These are phyloP conservation scores for Euzophera pinguis DNA, from an alignment of 2,888 invertebrate genomes.

Conservation along the genomic window DNA sequence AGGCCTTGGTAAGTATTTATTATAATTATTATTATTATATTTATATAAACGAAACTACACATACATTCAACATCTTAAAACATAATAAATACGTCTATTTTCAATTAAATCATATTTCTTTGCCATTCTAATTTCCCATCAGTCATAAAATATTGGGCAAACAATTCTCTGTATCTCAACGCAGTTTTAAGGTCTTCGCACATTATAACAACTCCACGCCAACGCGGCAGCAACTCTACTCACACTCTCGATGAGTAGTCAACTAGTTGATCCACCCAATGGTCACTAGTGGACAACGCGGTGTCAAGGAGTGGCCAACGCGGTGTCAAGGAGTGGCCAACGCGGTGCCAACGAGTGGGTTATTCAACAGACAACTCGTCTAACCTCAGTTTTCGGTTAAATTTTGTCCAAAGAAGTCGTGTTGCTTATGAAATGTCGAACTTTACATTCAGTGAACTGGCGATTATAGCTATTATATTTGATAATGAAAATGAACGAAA, in stretches of 20 bases:
- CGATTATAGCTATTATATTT: constrained; percentile 14
- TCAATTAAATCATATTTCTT: no score
- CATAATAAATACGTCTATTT: no score
- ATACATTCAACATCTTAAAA: no score
- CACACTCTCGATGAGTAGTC: constrained; percentile 14
- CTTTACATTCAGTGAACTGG: constrained; percentile 17
- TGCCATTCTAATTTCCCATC: no score
- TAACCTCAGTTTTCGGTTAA: constrained; percentile 13
- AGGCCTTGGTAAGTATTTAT: no score
- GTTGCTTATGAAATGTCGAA: constrained; percentile 16
- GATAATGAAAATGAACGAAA: constrained; percentile 15
- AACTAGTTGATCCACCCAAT: constrained; percentile 16
- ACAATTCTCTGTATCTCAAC: no score
- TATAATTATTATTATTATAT: no score
- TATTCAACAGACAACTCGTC: not conserved
- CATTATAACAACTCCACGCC: not conserved
- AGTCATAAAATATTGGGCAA: no score
- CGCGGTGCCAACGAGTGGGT: constrained; percentile 8
- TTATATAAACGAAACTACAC: no score
- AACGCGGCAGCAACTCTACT: constrained; percentile 9
- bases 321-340: constrained; percentile 14
- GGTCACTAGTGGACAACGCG: constrained; percentile 15
- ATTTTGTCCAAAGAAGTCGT: constrained; percentile 15
- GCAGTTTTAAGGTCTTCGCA: not conserved
- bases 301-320: no score